These are phyloP conservation scores for Osmoderma eremita DNA, from an alignment of 2,888 invertebrate genomes.

Conservation along the genomic window DNA sequence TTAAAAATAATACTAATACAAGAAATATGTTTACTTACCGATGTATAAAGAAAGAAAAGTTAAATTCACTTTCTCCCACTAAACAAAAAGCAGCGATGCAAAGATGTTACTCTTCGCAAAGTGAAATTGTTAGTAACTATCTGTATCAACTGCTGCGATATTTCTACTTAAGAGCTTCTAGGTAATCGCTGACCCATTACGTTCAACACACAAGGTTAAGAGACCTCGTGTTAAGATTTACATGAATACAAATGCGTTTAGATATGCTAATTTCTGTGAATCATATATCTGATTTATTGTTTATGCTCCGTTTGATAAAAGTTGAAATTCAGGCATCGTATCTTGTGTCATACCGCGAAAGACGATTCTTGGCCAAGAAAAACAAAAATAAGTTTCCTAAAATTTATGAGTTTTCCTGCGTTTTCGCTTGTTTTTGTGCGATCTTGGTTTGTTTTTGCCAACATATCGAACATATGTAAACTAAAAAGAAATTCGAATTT, in stretches of 20 bases:
- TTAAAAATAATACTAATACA: no score
- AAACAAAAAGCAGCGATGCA: no score
- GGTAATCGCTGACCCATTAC: conserved; percentile 37
- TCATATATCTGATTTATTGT: conserved; percentile 3
- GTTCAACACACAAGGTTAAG: conserved; percentile 37
- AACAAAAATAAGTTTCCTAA: no score
- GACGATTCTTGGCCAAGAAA: no score
- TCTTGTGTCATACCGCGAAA: not conserved
- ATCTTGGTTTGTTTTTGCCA: no score
- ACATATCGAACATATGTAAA: no score
- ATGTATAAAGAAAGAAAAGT: no score
- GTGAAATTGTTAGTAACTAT: conserved; percentile 17
- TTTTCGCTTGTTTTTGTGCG: no score
- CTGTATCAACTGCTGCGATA: not conserved
- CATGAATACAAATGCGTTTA: not conserved
- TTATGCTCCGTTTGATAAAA: not conserved
- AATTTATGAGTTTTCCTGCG: no score
- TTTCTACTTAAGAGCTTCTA: conserved; percentile 32
- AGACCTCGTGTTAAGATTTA: not conserved
- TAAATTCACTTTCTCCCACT: no score
- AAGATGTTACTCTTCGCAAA: not conserved
- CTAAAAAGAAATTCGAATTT: no score
- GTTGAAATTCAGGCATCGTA: not conserved
- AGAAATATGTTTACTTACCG: no score
- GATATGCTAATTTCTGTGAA: conserved; percentile 11